A percentile compares a stretch with the other conserved stretches of the same genome.
Conservation (phyloP, 2,888 invertebrate species). For the Linnaemya tessellans region DNA sequence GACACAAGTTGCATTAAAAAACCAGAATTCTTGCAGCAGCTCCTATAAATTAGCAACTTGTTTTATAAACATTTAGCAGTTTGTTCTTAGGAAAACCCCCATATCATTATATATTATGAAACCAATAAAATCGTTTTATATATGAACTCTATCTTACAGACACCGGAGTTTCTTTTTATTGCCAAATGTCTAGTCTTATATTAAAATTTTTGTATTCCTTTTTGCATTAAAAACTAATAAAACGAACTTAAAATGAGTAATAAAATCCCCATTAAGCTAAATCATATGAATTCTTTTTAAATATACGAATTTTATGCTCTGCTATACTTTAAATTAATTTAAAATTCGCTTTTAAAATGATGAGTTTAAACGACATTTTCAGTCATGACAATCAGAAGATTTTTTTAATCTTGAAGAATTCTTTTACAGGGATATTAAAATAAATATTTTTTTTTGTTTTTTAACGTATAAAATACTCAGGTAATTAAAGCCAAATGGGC, state of each 20-base stretch:
- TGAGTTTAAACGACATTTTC: too few species aligned
- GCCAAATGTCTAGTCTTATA: not conserved
- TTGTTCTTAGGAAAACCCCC: constrained; percentile 17
- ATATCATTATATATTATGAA: constrained; percentile 60
- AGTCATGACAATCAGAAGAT: too few species aligned
- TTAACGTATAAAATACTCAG: too few species aligned
- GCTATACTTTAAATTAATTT: too few species aligned
- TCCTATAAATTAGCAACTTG: constrained; percentile 11
- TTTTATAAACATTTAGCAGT: not conserved
- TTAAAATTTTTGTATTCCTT: not conserved
- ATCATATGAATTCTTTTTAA: not conserved
- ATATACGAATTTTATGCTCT: constrained; percentile 1
- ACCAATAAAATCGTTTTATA: constrained; percentile 52
- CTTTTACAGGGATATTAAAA: too few species aligned
- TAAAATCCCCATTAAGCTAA: constrained; percentile 57
- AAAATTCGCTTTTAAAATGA: too few species aligned
- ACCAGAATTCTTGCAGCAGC: constrained; percentile 9
- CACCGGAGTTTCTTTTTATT: too few species aligned
- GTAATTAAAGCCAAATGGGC: too few species aligned
- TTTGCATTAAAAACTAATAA: constrained; percentile 45
- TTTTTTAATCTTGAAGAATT: too few species aligned
- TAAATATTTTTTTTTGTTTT: not conserved
- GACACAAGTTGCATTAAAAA: constrained; percentile 33
- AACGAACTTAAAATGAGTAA: constrained; percentile 46
- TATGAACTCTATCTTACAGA: not conserved